Conservation (phyloP, 2,797 vertebrate species). For the Periophthalmus magnuspinnatus region DNA sequence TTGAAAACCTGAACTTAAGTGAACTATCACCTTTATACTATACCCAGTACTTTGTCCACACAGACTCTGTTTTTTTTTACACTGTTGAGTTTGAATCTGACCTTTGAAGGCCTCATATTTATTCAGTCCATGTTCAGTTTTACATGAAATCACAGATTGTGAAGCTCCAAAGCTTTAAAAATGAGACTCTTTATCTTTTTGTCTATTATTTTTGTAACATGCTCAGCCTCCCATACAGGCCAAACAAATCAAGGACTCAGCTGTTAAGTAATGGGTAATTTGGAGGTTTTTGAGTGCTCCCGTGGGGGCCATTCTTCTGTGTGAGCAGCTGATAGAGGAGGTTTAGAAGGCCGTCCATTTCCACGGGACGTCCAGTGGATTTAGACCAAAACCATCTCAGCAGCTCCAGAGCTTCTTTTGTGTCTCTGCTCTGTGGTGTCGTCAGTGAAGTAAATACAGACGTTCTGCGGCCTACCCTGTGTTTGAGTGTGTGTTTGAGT, state of each 20-base stretch:
- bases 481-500: conserved; percentile 3
- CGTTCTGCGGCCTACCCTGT: conserved; percentile 38
- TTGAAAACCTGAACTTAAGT: background rate
- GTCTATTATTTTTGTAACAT: background rate
- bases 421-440: conserved; percentile 5
- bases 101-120: conserved; percentile 17
- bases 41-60: background rate
- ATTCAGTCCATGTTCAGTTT: conserved; percentile 8
- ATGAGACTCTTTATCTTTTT: too few relatives aligned
- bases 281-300: conserved; percentile 24
- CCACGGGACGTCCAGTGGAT: conserved; percentile 16
- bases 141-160: background rate
- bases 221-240: background rate
- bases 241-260: conserved; percentile 10
- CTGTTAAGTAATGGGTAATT: conserved; percentile 21
- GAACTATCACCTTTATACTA: background rate
- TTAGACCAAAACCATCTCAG: conserved; percentile 22
- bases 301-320: conserved; percentile 29
- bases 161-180: background rate
- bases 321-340: conserved; percentile 15
- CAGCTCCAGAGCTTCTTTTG: conserved; percentile 3
- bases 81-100: conserved; percentile 2
- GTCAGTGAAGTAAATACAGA: conserved; percentile 21
- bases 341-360: conserved; percentile 15
- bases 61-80: background rate